phyloP scores from a whole-genome alignment of 2,113 vertebrate genomes.

The Spea multiplicata region DNA sequence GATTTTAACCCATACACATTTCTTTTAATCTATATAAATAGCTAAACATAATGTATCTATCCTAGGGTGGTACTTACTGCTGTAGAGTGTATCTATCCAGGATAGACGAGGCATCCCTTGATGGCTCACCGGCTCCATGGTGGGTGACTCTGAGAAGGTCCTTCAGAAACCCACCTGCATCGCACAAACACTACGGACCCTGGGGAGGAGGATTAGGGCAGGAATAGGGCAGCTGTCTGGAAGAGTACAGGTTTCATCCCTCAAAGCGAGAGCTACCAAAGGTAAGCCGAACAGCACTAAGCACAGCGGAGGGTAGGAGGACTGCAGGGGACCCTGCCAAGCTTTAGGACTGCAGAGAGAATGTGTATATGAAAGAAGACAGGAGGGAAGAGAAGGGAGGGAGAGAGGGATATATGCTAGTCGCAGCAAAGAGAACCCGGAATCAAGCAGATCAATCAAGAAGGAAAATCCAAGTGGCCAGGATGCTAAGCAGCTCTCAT shows the following conservation, averaged over 20 bases:
- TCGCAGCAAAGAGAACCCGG: slow-evolving; percentile 6
- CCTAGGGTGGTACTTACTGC: slow-evolving; percentile 79
- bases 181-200: slow-evolving; percentile 25
- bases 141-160: slow-evolving; percentile 50
- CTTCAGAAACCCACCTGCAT: slow-evolving; percentile 41
- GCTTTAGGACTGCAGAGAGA: background rate
- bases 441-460: background rate
- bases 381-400: background rate
- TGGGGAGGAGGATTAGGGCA: slow-evolving; percentile 51
- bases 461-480: background rate
- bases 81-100: slow-evolving; percentile 97
- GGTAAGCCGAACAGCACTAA: background rate
- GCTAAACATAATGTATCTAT: background rate
- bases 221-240: background rate
- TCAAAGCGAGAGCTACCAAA: background rate
- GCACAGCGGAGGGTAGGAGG: slow-evolving; percentile 21
- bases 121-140: slow-evolving; percentile 93
- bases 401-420: slow-evolving; percentile 18
- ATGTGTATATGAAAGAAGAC: slow-evolving; percentile 1
- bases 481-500: background rate
- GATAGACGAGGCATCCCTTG: slow-evolving; percentile 90
- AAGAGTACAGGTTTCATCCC: slow-evolving; percentile 17
- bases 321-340: slow-evolving; percentile 29
- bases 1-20: no score
- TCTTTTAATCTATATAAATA: no score